Evolutionary conservation across 1,140 invertebrate species (phyloP).

Genomic region (Euborellia annulipes): DNA sequence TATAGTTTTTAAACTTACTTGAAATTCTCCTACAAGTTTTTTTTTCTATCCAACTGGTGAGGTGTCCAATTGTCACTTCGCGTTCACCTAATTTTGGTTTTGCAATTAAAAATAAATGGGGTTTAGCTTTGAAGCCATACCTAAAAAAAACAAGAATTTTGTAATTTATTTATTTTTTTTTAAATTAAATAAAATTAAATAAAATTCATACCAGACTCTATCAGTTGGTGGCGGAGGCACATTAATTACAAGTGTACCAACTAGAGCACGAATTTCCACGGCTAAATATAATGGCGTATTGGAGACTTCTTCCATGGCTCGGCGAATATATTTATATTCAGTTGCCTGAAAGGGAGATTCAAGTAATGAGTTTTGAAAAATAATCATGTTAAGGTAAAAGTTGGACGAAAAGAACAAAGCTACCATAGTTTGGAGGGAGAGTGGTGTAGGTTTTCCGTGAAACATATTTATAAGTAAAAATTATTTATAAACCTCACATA

Average conservation of each 20-base stretch:
- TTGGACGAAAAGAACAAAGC: too few species aligned
- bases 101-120: slow-evolving; percentile 62
- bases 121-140: slow-evolving; percentile 46
- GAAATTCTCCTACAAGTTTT: slow-evolving; percentile 62
- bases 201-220: slow-evolving; percentile 61
- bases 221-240: slow-evolving; percentile 87
- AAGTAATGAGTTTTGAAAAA: too few species aligned
- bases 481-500: too few species aligned
- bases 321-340: slow-evolving; percentile 60
- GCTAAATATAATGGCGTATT: slow-evolving; percentile 81
- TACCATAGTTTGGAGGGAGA: too few species aligned
- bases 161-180: too few species aligned
- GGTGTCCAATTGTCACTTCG: slow-evolving; percentile 61
- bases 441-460: too few species aligned
- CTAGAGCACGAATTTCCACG: slow-evolving; percentile 69
- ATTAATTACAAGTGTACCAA: slow-evolving; percentile 77
- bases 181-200: slow-evolving; percentile 30
- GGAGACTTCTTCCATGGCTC: slow-evolving; percentile 72
- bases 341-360: slow-evolving; percentile 30
- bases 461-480: too few species aligned
- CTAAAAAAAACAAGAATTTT: slow-evolving; percentile 11
- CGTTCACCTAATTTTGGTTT: slow-evolving; percentile 75
- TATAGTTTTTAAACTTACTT: too few species aligned
- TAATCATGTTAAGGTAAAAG: too few species aligned
- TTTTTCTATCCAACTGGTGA: slow-evolving; percentile 83